Conservation (phyloP, 2,888 invertebrate species). For the Drosophila multiciliata region DNA sequence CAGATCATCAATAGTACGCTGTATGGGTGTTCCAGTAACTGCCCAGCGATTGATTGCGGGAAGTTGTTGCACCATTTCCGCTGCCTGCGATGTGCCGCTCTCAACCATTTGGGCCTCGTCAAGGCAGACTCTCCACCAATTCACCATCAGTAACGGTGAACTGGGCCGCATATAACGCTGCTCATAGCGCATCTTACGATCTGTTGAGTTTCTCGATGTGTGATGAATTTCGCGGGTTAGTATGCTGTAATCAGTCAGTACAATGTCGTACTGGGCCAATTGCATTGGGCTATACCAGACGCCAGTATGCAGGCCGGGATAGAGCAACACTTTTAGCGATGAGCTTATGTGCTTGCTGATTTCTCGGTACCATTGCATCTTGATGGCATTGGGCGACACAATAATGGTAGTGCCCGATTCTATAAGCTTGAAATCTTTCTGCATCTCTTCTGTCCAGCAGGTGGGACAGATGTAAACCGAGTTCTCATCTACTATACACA, state of each 20-base stretch:
- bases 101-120: conserved; percentile 94
- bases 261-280: conserved; percentile 89
- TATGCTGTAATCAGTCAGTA: conserved; percentile 90
- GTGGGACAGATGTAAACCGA: conserved; percentile 88
- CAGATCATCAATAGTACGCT: conserved; percentile 86
- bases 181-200: conserved; percentile 86
- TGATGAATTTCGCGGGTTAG: conserved; percentile 88
- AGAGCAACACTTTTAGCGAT: conserved; percentile 86
- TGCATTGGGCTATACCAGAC: conserved; percentile 86
- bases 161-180: conserved; percentile 88
- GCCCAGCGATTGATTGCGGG: conserved; percentile 89
- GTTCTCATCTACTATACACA: conserved; percentile 86
- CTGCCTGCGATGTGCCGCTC: conserved; percentile 86
- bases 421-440: conserved; percentile 37
- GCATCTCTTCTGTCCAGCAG: conserved; percentile 86
- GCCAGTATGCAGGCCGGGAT: conserved; percentile 84
- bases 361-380: conserved; percentile 90
- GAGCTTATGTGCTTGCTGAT: conserved; percentile 87
- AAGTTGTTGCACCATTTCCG: conserved; percentile 84
- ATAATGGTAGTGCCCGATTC: conserved; percentile 89
- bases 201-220: conserved; percentile 85
- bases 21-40: conserved; percentile 90
- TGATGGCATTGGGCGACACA: conserved; percentile 89
- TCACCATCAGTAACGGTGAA: conserved; percentile 88
- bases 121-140: conserved; percentile 91